Base-by-base conservation (phyloP, 2,888 invertebrate species). In the Hemistola chrysoprasaria region DNA sequence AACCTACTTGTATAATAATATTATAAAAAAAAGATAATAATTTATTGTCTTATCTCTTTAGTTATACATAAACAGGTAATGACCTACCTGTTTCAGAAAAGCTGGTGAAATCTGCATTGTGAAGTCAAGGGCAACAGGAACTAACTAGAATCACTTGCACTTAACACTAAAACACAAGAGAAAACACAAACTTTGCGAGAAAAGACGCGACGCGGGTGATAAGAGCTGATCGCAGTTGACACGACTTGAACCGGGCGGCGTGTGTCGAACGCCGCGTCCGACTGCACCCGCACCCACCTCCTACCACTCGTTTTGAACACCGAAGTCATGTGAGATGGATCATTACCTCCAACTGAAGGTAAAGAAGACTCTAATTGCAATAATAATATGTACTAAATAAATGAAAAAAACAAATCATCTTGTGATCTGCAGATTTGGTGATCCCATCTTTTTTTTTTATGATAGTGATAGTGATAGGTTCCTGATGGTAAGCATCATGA, bases 21-120 rank as follows among this genome's bases (percentile, higher is more conserved):
- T 7, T 3, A 4, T 6, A 24, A 24, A 24, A 24, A 24, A 7
- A 24, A 24, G 8, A n/a, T 25, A 25, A n/a, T 9, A 7, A 9
- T 1, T 4, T 6, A 25, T 9, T 9, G 6, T 25, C 9, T 8
- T 2, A 24, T n/a, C n/a, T 8, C 8, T n/a, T 1, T n/a, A 5
- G 8, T n/a, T 2, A 2, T n/a, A 24, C n/a, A 24, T 10, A 22
- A 11, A 16, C 24, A 32, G 25, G 11, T 27, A 24, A 25, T 6
- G 3, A 22, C 6, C 50, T 57, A 82, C 82, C 78, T 82, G 82
- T 64, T 81, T 82, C 22, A 81, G 47, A 56, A 82, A 68, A n/a
- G 79, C 78, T 42, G 70, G 56, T 28, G 81, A 68, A 35, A 81
- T 38, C 53, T 68, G 40, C 36, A 34, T 43, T 21, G 30, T 29